phyloP scores from a whole-genome alignment of 1,140 invertebrate species.

The Apis cerana region DNA sequence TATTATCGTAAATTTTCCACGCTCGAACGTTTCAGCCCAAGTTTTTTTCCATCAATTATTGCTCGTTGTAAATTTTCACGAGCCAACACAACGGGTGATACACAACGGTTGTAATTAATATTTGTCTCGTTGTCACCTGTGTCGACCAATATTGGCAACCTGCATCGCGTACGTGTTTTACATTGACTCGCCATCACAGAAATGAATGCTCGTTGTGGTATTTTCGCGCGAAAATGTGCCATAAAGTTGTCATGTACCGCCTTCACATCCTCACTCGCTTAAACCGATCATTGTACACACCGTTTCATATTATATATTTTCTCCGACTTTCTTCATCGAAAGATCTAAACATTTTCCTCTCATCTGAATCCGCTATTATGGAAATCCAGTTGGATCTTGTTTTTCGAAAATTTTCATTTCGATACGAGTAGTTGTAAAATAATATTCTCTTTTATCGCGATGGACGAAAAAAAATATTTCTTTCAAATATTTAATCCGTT shows the following conservation, averaged over 20 bases:
- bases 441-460: neutral
- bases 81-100: neutral
- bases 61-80: too few species aligned
- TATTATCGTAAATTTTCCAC: too few species aligned
- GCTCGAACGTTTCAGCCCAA: too few species aligned
- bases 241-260: conserved; percentile 22
- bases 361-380: too few species aligned
- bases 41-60: too few species aligned
- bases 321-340: neutral
- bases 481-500: neutral
- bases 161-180: conserved; percentile 1
- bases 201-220: conserved; percentile 18
- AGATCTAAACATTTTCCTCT: too few species aligned
- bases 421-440: too few species aligned
- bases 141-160: neutral
- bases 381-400: too few species aligned
- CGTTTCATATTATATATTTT: neutral
- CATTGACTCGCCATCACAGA: conserved; percentile 19
- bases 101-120: neutral
- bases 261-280: neutral
- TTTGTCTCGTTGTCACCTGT: neutral
- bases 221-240: conserved; percentile 32
- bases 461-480: neutral
- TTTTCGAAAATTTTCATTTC: too few species aligned
- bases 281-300: neutral